A percentile compares a stretch with the other conserved stretches of the same genome.
phyloP scores from a whole-genome alignment of 2,888 invertebrate species.

The Idaea straminata region DNA sequence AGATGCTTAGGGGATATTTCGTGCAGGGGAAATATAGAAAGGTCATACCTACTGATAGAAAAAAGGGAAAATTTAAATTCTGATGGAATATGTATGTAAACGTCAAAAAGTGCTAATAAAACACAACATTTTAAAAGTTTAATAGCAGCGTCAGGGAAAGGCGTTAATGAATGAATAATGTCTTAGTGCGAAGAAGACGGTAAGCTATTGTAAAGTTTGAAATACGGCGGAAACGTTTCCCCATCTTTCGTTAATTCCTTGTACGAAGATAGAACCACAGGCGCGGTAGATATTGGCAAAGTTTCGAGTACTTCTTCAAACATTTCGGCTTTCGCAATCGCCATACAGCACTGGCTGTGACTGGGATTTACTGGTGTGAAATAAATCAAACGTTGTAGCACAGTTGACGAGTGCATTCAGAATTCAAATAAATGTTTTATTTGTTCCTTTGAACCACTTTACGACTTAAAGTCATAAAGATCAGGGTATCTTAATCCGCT shows the following conservation, averaged over 20 bases:
- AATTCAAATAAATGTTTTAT: not conserved
- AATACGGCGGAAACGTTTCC: slow-evolving; percentile 16
- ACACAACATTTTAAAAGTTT: slow-evolving; percentile 19
- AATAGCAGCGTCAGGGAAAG: slow-evolving; percentile 11
- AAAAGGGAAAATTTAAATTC: not conserved
- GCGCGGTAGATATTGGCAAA: slow-evolving; percentile 51
- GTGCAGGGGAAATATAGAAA: no score
- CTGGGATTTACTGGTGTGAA: slow-evolving; percentile 33
- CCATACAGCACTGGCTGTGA: slow-evolving; percentile 37
- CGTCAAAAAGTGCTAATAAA: slow-evolving; percentile 22
- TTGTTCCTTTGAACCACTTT: not conserved
- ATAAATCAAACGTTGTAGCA: not conserved
- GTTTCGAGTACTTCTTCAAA: slow-evolving; percentile 44
- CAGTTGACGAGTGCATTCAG: not conserved
- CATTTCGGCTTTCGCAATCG: slow-evolving; percentile 34
- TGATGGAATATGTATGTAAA: slow-evolving; percentile 7
- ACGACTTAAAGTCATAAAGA: not conserved
- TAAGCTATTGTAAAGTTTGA: slow-evolving; percentile 22
- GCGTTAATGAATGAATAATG: slow-evolving; percentile 1
- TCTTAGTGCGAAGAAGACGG: slow-evolving; percentile 7
- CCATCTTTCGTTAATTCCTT: slow-evolving; percentile 21
- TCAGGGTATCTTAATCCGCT: not conserved
- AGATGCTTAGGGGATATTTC: no score
- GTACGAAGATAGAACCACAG: slow-evolving; percentile 32
- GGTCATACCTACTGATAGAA: no score